phyloP scores from a whole-genome alignment of 2,113 vertebrate species.

The Gallinago undulata region DNA sequence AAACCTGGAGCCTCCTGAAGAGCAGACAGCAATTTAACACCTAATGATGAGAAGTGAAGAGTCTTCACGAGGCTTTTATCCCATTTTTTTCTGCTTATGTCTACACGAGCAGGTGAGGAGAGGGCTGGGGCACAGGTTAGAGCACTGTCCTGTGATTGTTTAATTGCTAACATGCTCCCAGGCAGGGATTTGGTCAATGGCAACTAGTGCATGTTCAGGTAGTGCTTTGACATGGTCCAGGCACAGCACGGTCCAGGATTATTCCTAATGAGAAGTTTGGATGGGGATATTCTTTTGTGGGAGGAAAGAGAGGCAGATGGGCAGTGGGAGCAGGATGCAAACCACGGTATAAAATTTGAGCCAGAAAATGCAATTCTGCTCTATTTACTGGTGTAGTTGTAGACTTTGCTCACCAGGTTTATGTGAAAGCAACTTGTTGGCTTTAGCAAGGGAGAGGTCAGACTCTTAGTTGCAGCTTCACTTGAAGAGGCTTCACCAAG shows the following conservation, averaged over 20 bases:
- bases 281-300: neutral
- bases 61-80: neutral
- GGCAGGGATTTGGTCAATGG: neutral
- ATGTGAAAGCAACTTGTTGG: neutral
- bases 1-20: neutral
- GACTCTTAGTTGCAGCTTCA: neutral
- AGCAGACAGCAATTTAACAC: neutral
- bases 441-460: neutral
- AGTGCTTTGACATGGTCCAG: neutral
- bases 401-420: neutral
- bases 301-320: neutral
- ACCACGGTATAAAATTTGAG: neutral
- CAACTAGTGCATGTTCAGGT: accelerated
- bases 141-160: neutral
- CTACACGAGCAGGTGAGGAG: neutral
- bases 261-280: neutral
- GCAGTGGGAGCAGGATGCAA: neutral
- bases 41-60: neutral
- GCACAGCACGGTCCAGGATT: neutral
- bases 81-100: neutral
- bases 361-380: neutral
- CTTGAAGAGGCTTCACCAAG: neutral
- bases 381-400: neutral
- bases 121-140: neutral
- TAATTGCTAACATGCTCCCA: neutral